Evolutionary conservation across 2,113 vertebrate species (phyloP).

Genomic region (Erythrocercus mccallii): DNA sequence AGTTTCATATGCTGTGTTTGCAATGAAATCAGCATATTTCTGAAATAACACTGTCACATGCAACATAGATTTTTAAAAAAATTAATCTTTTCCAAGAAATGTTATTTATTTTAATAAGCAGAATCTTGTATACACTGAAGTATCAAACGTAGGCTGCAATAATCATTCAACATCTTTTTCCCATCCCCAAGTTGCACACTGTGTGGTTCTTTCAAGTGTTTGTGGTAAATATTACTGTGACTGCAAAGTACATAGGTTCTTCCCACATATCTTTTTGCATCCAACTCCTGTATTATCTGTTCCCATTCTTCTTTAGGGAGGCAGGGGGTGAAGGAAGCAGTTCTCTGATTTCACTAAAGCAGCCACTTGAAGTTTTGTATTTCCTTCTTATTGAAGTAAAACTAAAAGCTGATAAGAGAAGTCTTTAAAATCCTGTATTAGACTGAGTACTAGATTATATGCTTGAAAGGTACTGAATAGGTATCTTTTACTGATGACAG

Average conservation of each 20-base stretch:
- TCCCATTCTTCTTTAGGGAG: not conserved
- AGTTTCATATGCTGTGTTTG: not conserved
- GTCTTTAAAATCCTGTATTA: conserved; percentile 41
- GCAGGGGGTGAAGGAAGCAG: not conserved
- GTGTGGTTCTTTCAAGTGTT: not conserved
- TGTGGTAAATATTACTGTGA: not conserved
- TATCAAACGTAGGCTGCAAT: not conserved
- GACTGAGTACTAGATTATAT: conserved; percentile 40
- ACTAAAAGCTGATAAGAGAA: conserved; percentile 45
- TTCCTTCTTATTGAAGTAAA: conserved; percentile 34
- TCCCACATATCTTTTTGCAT: not conserved
- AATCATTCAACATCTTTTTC: not conserved
- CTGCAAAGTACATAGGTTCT: not conserved
- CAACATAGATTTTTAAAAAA: not conserved
- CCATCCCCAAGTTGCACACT: not conserved
- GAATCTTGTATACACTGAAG: not conserved
- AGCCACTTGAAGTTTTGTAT: not conserved
- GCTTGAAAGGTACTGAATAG: conserved; percentile 40
- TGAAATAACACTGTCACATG: not conserved
- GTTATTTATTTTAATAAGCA: not conserved
- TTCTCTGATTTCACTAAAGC: not conserved
- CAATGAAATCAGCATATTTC: not conserved
- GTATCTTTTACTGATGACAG: conserved; percentile 25
- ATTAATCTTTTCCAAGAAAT: not conserved
- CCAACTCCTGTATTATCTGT: not conserved